These are phyloP conservation scores for Isotomurus palustris DNA, from an alignment of 2,888 invertebrate genomes.

Conservation along the genomic window DNA sequence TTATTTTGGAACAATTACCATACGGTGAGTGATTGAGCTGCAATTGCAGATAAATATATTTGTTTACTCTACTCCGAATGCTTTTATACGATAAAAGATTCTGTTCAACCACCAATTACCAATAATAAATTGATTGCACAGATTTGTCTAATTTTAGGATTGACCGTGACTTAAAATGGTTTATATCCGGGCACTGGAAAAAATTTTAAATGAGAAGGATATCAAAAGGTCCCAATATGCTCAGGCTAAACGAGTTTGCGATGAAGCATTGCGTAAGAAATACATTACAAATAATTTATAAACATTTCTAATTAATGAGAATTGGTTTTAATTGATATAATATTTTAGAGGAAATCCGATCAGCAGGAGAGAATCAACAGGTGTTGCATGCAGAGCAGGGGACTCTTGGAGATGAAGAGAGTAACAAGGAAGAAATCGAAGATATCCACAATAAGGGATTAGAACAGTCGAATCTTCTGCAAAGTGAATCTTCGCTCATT, in stretches of 20 bases:
- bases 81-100: too few relatives aligned
- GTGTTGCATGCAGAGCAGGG: neutral
- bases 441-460: constrained; percentile 14
- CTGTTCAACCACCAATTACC: too few relatives aligned
- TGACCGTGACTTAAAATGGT: constrained; percentile 88
- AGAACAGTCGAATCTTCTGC: constrained; percentile 1
- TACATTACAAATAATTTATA: neutral
- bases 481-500: constrained; percentile 13
- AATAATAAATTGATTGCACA: too few relatives aligned
- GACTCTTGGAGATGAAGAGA: constrained; percentile 1
- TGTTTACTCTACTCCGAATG: too few relatives aligned
- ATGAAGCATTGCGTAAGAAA: constrained; percentile 78
- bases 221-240: constrained; percentile 92
- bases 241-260: constrained; percentile 93
- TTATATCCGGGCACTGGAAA: constrained; percentile 94
- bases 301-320: neutral
- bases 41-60: too few relatives aligned
- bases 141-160: neutral
- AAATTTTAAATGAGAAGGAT: constrained; percentile 95
- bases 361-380: constrained; percentile 18
- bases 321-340: neutral
- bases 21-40: too few relatives aligned
- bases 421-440: constrained; percentile 12
- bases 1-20: too few relatives aligned
- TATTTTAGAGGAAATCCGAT: constrained; percentile 21